Evolutionary conservation across 2,888 invertebrate species (phyloP).

Genomic region (Ormia ochracea): DNA sequence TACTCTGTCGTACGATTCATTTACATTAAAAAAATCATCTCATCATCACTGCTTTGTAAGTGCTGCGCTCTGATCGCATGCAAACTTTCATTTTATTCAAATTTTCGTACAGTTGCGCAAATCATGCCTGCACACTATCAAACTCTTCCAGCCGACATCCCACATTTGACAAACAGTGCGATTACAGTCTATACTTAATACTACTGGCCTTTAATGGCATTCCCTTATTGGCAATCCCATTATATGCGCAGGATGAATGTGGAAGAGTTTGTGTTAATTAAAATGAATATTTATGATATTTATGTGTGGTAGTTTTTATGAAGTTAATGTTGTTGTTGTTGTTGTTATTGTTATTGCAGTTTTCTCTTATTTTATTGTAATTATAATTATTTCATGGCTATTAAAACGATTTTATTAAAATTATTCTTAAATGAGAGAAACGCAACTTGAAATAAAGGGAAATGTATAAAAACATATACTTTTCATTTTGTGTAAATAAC

Average conservation of each 20-base stretch:
- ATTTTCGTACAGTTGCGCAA: too few species aligned
- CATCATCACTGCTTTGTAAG: too few species aligned
- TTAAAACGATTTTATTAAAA: constrained; percentile 25
- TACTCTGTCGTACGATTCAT: too few species aligned
- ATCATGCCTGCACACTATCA: too few species aligned
- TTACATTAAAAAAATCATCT: too few species aligned
- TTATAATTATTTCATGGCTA: constrained; percentile 41
- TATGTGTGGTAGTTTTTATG: constrained; percentile 41
- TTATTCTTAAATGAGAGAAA: neutral
- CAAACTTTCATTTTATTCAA: too few species aligned
- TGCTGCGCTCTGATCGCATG: too few species aligned
- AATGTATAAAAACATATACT: neutral
- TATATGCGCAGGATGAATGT: neutral
- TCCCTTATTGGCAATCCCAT: too few species aligned
- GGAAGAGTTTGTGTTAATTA: constrained; percentile 11
- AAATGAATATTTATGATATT: constrained; percentile 37
- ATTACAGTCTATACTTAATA: too few species aligned
- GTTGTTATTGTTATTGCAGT: constrained; percentile 26
- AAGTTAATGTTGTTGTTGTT: constrained; percentile 37
- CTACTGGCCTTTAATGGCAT: too few species aligned
- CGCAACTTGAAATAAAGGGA: neutral
- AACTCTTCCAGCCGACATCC: too few species aligned
- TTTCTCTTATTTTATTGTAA: constrained; percentile 31
- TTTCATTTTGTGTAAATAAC: neutral
- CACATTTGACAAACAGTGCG: too few species aligned